Conservation (phyloP, 2,888 invertebrate species). For the Machimus atricapillus region DNA sequence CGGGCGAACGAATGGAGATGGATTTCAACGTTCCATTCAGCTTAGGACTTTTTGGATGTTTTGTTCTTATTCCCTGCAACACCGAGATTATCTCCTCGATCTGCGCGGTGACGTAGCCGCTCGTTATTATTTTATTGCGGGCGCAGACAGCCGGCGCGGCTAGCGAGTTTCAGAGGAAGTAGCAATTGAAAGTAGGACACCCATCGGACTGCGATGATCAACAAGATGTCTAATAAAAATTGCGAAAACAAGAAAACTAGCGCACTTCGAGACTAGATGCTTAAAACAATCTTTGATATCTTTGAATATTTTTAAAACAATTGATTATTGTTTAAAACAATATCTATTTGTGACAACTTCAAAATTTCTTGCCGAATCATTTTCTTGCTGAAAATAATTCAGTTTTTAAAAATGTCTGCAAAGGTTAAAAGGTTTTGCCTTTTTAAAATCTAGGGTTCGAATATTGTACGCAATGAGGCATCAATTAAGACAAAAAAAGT, state of each 20-base stretch:
- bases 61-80: not conserved
- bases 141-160: not conserved
- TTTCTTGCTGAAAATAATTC: no score
- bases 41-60: not conserved
- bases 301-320: no score
- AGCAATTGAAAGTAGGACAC: not conserved
- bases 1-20: not conserved
- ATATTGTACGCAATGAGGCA: no score
- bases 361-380: no score
- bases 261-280: not conserved
- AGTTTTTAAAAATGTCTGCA: no score
- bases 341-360: no score
- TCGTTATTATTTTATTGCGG: not conserved
- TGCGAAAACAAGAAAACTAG: not conserved
- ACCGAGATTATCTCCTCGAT: not conserved
- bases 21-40: not conserved
- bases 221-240: not conserved
- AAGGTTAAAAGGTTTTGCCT: no score
- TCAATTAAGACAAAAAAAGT: no score
- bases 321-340: no score
- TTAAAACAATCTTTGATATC: no score
- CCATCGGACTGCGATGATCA: not conserved
- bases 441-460: no score
- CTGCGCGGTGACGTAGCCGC: not conserved
- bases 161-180: not conserved